A percentile compares a stretch with the other conserved stretches of the same genome.
phyloP scores from a whole-genome alignment of 2,888 invertebrate genomes.

The Chironomus tentans region DNA sequence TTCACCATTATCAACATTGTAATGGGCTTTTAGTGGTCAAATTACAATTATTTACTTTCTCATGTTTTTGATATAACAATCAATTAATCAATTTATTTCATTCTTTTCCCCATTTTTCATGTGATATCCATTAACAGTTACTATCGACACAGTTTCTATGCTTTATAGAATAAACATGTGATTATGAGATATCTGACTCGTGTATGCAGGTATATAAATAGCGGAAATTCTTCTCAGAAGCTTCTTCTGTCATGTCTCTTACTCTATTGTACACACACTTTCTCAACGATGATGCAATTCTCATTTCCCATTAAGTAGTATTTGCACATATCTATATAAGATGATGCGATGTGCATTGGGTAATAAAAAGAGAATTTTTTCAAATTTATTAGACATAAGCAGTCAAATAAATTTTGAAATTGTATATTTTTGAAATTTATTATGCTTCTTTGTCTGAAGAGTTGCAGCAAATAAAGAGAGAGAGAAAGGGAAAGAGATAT shows the following conservation, averaged over 20 bases:
- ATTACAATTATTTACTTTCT: not conserved
- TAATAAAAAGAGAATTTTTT: not conserved
- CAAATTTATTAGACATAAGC: constrained; percentile 8
- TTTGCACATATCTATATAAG: not conserved
- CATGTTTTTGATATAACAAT: not conserved
- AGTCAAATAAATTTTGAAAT: constrained; percentile 11
- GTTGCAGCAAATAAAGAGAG: not conserved
- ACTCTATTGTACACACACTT: no score
- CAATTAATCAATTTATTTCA: not conserved
- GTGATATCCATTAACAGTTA: not conserved
- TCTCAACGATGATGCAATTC: no score
- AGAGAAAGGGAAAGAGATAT: not conserved
- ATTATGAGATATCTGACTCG: not conserved
- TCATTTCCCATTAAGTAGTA: no score
- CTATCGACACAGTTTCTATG: not conserved
- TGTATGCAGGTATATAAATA: not conserved
- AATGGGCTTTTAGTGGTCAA: not conserved
- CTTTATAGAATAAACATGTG: not conserved
- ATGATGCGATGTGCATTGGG: not conserved
- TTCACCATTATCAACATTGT: not conserved
- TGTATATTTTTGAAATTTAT: constrained; percentile 4
- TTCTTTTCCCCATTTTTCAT: not conserved
- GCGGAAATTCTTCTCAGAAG: not conserved
- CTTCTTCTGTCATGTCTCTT: no score
- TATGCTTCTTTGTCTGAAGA: not conserved